phyloP scores from a whole-genome alignment of 2,113 vertebrate genomes.

The Bucco capensis region DNA sequence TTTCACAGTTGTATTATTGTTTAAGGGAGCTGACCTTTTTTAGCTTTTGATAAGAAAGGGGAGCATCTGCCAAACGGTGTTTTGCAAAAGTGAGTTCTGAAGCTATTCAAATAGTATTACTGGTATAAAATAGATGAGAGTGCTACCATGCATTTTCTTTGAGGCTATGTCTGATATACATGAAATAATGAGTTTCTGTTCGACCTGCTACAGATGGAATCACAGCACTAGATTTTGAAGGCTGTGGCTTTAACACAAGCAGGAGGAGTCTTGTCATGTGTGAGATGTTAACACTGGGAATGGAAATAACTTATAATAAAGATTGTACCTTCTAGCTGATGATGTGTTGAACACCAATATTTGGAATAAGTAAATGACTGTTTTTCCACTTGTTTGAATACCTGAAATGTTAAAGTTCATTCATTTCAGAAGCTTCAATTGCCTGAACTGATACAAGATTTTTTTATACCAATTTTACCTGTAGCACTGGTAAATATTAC shows the following conservation, averaged over 20 bases:
- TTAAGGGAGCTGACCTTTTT: background rate
- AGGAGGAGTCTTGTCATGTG: background rate
- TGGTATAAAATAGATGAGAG: background rate
- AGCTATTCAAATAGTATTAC: background rate
- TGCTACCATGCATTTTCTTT: background rate
- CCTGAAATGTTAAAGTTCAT: background rate
- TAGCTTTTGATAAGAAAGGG: background rate
- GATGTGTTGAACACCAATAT: background rate
- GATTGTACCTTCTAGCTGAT: background rate
- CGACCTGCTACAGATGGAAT: background rate
- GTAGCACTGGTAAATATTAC: background rate
- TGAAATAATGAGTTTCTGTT: background rate
- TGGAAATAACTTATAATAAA: background rate
- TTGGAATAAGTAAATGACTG: background rate
- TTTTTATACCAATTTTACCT: background rate
- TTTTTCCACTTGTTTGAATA: background rate
- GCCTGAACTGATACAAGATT: background rate
- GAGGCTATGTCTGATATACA: background rate
- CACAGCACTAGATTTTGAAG: background rate
- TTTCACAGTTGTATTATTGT: background rate
- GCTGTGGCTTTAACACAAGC: background rate
- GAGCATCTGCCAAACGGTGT: background rate
- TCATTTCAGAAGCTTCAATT: background rate
- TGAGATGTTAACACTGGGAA: background rate
- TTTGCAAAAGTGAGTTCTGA: background rate